Conservation (phyloP, 2,113 vertebrate species). For the Spea multiplicata region DNA sequence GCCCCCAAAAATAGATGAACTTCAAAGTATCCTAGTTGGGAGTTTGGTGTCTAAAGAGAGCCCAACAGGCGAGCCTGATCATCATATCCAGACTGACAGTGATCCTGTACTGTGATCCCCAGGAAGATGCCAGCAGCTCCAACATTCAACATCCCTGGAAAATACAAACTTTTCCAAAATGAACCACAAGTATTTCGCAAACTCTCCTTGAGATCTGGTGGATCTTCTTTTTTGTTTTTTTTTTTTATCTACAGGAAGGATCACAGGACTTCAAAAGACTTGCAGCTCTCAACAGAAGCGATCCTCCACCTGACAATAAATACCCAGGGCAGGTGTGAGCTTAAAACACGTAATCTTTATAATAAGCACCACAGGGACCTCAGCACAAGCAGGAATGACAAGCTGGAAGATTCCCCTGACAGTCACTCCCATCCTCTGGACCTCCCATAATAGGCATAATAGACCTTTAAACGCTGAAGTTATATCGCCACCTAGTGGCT, state of each 20-base stretch:
- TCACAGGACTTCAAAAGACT: no score
- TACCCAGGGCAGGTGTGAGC: conserved; percentile 30
- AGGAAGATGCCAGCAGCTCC: background rate
- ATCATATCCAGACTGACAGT: background rate
- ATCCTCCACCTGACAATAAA: background rate
- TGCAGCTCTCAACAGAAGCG: background rate
- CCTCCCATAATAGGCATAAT: conserved; percentile 5
- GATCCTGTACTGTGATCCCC: background rate
- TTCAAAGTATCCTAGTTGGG: background rate
- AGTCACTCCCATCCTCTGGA: conserved; percentile 30
- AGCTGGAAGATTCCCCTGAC: conserved; percentile 15
- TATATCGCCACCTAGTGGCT: conserved; percentile 23
- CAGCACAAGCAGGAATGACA: conserved; percentile 11
- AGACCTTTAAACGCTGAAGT: background rate
- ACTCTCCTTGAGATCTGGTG: background rate
- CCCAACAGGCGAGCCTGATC: background rate
- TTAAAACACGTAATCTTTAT: conserved; percentile 23
- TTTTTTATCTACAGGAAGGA: background rate
- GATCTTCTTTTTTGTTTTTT: background rate
- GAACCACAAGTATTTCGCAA: conserved; percentile 10
- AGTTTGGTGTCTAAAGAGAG: background rate
- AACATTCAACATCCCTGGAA: background rate
- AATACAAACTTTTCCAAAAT: conserved; percentile 22
- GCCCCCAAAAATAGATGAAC: background rate
- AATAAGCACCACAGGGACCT: conserved; percentile 38